Conservation (phyloP, 53 echinoderm and acorn worm species). For the Arbacia lixula region DNA sequence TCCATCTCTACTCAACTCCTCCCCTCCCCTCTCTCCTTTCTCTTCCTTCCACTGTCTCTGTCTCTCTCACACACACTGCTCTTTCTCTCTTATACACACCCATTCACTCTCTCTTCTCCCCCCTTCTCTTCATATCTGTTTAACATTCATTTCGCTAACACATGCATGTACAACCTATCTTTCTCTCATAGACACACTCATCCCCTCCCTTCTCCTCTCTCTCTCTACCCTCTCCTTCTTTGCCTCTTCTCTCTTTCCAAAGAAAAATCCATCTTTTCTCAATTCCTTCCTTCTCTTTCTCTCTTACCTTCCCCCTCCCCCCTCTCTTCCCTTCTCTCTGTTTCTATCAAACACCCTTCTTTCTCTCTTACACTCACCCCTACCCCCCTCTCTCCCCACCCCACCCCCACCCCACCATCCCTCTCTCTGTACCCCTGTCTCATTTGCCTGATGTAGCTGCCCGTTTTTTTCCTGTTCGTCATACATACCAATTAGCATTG, state of each 20-base stretch:
- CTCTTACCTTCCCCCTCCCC: background rate
- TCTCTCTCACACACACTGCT: background rate
- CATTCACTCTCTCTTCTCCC: background rate
- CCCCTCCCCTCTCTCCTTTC: background rate
- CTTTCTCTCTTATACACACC: background rate
- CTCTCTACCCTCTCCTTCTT: no score
- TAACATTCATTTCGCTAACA: no score
- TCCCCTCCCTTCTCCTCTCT: no score
- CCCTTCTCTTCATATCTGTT: no score
- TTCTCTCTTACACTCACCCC: background rate
- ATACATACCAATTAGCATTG: constrained; percentile 48
- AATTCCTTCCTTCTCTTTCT: background rate
- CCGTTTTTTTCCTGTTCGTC: constrained; percentile 27
- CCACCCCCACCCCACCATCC: background rate
- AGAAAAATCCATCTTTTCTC: no score
- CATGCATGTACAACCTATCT: no score
- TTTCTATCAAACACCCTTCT: background rate
- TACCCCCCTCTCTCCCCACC: background rate
- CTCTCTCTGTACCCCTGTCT: no score
- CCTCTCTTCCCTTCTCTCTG: background rate
- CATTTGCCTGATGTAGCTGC: background rate
- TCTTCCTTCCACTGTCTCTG: background rate
- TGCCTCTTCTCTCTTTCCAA: no score
- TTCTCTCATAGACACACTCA: no score
- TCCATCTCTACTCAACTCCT: background rate